phyloP scores from a whole-genome alignment of 2,888 invertebrate species.

The Gastracanthus pulcherrimus region DNA sequence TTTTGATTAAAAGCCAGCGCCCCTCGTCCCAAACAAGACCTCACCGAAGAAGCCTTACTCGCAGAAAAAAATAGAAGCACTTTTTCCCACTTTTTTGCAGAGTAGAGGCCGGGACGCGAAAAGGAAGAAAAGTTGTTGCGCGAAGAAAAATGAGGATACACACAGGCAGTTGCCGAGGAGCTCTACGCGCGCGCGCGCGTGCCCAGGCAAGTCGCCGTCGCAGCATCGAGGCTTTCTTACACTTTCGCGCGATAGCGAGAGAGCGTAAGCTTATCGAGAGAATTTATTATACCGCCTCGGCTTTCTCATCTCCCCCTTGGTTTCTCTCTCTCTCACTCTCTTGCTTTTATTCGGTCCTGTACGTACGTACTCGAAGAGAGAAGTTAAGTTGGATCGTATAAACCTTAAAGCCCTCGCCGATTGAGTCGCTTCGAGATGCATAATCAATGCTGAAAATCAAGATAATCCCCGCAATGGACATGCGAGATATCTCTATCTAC shows the following conservation, averaged over 20 bases:
- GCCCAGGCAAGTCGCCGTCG: too few species aligned
- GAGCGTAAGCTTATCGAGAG: constrained; percentile 44
- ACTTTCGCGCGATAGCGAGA: too few species aligned
- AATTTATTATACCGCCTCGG: constrained; percentile 48
- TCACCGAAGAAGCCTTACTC: neutral
- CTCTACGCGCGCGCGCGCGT: too few species aligned
- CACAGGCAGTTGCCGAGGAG: neutral
- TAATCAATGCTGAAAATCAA: constrained; percentile 28
- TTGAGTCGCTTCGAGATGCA: constrained; percentile 10
- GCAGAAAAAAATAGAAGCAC: constrained; percentile 2
- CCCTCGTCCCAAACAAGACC: too few species aligned
- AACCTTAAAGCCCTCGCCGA: constrained; percentile 4
- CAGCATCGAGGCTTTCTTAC: too few species aligned
- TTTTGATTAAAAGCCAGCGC: constrained; percentile 40
- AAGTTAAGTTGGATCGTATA: neutral
- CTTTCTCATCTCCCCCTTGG: too few species aligned
- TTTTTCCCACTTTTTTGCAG: neutral
- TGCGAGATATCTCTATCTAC: constrained; percentile 2
- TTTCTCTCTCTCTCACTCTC: too few species aligned
- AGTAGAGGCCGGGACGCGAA: neutral
- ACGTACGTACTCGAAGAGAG: too few species aligned
- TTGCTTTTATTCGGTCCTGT: too few species aligned
- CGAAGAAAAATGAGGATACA: constrained; percentile 18
- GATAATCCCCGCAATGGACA: constrained; percentile 15
- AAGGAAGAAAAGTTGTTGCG: neutral